Evolutionary conservation across 1,140 invertebrate species (phyloP), one percentile per base, ranked within the genome.

Genomic region (Dinoponera quadriceps): DNA sequence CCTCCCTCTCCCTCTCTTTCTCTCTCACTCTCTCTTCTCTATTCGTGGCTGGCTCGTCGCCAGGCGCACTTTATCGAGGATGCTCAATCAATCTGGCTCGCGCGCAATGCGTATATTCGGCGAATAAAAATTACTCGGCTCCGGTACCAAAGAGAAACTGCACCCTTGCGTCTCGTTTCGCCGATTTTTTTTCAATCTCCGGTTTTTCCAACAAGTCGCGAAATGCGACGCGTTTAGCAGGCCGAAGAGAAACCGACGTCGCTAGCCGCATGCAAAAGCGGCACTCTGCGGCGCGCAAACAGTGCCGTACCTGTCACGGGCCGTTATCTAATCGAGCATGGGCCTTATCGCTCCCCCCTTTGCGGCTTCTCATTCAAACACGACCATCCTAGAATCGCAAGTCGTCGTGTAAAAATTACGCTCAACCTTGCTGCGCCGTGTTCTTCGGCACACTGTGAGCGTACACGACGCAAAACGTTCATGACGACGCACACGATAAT

Each of bases 311-410:
- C 85, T 88, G 85, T 75, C 72, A 69, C 49, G 25, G n/a, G 18
- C n/a, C 14, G 75, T 85, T 89, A 89, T 89, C 88, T 89, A 88
- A 88, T 89, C 87, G 33, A 54, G 51, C 54, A 3, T 13, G 22
- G 27, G 63, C n/a, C 75, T 89, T 88, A 86, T 86, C 86, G 33
- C 18, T 18, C 0, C 22, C 54, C 22, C 38, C 27, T 38, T 20
- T 51, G 49, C 60, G 65, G 55, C 60, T 49, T 62, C 74, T 55
- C 69, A 51, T 62, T 88, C 65, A 60, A 77, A 73, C 71, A 54
- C n/a, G 73, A 75, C 29, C 54, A 59, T 27, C 44, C 66, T 69
- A 38, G 55, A 72, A 88, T 80, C n/a, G 75, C 75, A 54, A 80
- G 65, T 59, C 75, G 65, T 51, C n/a, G 66, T 14, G 22, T 69